These are phyloP conservation scores for Caloenas nicobarica DNA, from an alignment of 2,113 vertebrate species.

Conservation along the genomic window DNA sequence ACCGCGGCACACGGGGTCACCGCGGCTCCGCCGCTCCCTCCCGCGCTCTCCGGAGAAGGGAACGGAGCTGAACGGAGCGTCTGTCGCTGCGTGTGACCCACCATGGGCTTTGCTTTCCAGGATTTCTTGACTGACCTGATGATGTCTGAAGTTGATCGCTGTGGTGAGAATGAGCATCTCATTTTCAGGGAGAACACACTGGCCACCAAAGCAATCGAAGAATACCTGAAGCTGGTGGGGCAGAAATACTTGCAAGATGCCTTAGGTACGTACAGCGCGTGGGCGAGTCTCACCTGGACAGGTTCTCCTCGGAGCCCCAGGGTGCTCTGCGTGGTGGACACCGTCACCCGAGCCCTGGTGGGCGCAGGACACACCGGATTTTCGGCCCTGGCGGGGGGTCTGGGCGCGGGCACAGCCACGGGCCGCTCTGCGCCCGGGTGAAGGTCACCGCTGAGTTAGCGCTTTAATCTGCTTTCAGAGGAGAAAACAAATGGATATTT, in stretches of 20 bases:
- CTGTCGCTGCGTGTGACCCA: neutral
- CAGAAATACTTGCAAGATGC: constrained; percentile 99
- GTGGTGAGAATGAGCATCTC: constrained; percentile 98
- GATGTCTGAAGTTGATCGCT: constrained; percentile 99
- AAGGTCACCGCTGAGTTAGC: neutral
- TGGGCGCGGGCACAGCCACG: fast-evolving
- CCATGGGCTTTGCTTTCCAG: constrained; percentile 72
- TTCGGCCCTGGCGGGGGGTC: too few relatives aligned
- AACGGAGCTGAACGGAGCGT: neutral
- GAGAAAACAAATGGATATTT: neutral
- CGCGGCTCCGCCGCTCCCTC: neutral
- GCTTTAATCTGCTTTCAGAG: neutral
- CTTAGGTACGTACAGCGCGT: constrained; percentile 82
- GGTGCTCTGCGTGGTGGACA: neutral
- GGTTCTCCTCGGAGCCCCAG: neutral
- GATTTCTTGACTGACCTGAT: constrained; percentile 99
- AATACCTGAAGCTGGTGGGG: constrained; percentile 98
- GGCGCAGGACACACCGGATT: neutral
- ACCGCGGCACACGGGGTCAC: neutral
- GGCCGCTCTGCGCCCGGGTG: neutral
- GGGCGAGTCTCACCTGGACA: fast-evolving
- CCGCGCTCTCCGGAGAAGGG: too few relatives aligned
- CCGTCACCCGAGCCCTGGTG: neutral
- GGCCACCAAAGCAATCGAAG: constrained; percentile 98
- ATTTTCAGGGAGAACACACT: constrained; percentile 98